phyloP scores from a whole-genome alignment of 1,140 invertebrate genomes.

The Thaumetopoea pityocampa region DNA sequence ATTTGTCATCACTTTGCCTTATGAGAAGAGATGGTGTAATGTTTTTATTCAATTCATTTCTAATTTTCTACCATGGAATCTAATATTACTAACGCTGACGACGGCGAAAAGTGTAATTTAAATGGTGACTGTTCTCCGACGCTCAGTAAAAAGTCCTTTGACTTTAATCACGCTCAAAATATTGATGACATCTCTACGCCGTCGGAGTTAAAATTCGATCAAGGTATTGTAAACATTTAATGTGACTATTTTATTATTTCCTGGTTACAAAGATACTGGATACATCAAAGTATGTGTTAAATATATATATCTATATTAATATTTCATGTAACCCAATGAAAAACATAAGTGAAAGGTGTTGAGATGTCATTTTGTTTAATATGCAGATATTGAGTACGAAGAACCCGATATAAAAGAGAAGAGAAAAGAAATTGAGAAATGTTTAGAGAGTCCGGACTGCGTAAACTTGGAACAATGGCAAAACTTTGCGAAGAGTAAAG shows the following conservation, averaged over 20 bases:
- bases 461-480: conserved; percentile 72
- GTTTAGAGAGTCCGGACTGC: conserved; percentile 54
- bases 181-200: conserved; percentile 75
- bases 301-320: neutral
- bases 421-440: conserved; percentile 60
- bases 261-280: neutral
- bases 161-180: conserved; percentile 63
- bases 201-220: conserved; percentile 72
- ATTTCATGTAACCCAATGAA: neutral
- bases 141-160: conserved; percentile 33
- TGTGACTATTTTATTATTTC: conserved; percentile 19
- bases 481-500: conserved; percentile 74
- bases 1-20: conserved; percentile 33
- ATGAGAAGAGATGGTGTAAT: conserved; percentile 55
- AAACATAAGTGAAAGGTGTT: conserved; percentile 14
- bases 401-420: conserved; percentile 58
- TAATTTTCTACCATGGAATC: conserved; percentile 59
- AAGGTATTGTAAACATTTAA: conserved; percentile 69
- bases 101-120: conserved; percentile 50
- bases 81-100: conserved; percentile 42
- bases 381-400: conserved; percentile 55
- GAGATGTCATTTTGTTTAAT: conserved; percentile 24
- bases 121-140: conserved; percentile 56
- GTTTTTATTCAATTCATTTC: conserved; percentile 59
- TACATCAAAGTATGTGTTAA: neutral